phyloP scores from a whole-genome alignment of 2,113 vertebrate species.

The Albula glossodonta region DNA sequence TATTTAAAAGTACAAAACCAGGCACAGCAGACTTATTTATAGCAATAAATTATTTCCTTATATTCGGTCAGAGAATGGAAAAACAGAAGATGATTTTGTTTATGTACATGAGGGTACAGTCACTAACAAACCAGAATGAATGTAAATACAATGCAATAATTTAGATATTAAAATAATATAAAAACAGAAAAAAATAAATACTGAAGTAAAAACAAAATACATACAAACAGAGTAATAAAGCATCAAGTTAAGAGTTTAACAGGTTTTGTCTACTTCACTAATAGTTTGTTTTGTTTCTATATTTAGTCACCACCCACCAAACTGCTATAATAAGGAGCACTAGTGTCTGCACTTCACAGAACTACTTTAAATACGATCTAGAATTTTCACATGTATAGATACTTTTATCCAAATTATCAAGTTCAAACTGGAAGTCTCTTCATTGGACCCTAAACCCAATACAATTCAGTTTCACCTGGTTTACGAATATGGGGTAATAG shows the following conservation, averaged over 20 bases:
- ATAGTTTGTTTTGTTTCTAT: constrained; percentile 47
- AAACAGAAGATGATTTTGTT: constrained; percentile 51
- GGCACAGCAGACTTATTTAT: constrained; percentile 77
- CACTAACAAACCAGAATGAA: constrained; percentile 75
- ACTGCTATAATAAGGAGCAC: constrained; percentile 27
- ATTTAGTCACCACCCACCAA: constrained; percentile 34
- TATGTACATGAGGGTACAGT: constrained; percentile 77
- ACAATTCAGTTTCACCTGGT: constrained; percentile 34
- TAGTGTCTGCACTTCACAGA: constrained; percentile 32
- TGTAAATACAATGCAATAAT: constrained; percentile 83
- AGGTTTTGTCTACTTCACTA: constrained; percentile 48
- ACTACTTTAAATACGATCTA: not conserved
- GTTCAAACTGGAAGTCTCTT: not conserved
- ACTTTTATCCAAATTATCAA: not conserved
- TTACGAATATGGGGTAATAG: not conserved
- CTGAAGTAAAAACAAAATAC: constrained; percentile 74
- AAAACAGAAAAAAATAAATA: constrained; percentile 86
- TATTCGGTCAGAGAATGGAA: constrained; percentile 61
- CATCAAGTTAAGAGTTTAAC: constrained; percentile 49
- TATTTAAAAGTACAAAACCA: constrained; percentile 91
- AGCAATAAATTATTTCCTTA: constrained; percentile 85
- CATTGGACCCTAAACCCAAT: constrained; percentile 33
- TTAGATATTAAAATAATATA: constrained; percentile 85
- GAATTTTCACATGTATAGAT: not conserved
- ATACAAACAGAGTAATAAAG: constrained; percentile 59